Evolutionary conservation across 2,888 invertebrate species (phyloP).

Genomic region (Lysandra bellargus): DNA sequence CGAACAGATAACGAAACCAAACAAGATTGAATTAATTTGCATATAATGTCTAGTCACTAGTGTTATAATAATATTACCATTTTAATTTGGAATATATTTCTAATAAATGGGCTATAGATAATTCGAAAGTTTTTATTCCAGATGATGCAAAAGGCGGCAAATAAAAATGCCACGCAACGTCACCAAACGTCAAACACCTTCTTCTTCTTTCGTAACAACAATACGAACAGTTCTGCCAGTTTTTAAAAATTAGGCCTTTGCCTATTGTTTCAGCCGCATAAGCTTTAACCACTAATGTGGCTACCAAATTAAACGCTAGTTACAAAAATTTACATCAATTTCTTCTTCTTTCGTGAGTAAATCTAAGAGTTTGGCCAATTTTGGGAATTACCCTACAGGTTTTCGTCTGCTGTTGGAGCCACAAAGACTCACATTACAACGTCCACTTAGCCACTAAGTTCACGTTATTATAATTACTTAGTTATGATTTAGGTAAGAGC

Average conservation of each 20-base stretch:
- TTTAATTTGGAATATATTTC: background rate
- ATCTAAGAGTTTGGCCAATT: background rate
- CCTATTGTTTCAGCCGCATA: too few relatives aligned
- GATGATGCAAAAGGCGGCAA: background rate
- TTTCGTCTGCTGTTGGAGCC: too few relatives aligned
- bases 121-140: background rate
- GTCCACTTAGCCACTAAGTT: background rate
- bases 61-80: background rate
- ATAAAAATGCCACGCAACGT: background rate
- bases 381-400: too few relatives aligned
- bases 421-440: background rate
- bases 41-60: background rate
- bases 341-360: background rate
- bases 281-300: too few relatives aligned
- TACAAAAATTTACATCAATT: too few relatives aligned
- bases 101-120: too few relatives aligned
- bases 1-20: constrained; percentile 1
- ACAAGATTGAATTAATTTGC: background rate
- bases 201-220: too few relatives aligned
- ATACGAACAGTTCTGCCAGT: too few relatives aligned
- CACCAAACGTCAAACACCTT: background rate
- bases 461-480: background rate
- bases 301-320: too few relatives aligned
- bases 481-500: background rate
- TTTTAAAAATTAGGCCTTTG: too few relatives aligned